Evolutionary conservation across 2,797 vertebrate genomes (phyloP).

Genomic region (Neoniphon sammara): DNA sequence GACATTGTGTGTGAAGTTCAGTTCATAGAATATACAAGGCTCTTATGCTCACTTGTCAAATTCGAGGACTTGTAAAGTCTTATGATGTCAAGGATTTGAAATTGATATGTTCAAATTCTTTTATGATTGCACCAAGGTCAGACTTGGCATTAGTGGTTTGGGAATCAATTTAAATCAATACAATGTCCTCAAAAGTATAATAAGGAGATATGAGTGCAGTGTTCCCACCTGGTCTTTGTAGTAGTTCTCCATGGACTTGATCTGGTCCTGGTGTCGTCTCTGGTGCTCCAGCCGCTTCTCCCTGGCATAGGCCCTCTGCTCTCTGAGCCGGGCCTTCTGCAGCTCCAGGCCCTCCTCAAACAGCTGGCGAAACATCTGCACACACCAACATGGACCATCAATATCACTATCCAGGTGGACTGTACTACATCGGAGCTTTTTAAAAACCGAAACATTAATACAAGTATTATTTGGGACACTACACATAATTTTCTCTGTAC

Average conservation of each 20-base stretch:
- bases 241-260: constrained; percentile 95
- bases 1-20: neutral
- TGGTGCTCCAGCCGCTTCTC: constrained; percentile 88
- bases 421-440: too few relatives aligned
- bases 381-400: neutral
- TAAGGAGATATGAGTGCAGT: neutral
- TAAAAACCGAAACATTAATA: too few relatives aligned
- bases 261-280: constrained; percentile 84
- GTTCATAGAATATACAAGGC: too few relatives aligned
- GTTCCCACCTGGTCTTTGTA: constrained; percentile 92
- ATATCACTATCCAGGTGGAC: neutral
- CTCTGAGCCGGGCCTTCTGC: constrained; percentile 90
- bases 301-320: constrained; percentile 86
- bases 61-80: too few relatives aligned
- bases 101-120: too few relatives aligned
- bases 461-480: too few relatives aligned
- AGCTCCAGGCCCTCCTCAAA: constrained; percentile 94
- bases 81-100: too few relatives aligned
- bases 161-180: neutral
- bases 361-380: constrained; percentile 91
- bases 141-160: too few relatives aligned
- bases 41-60: too few relatives aligned
- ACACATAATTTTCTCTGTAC: too few relatives aligned
- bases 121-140: neutral
- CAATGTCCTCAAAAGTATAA: neutral